Percentiles rank a stretch among this genome's conserved stretches.
Conservation (phyloP, 2,888 invertebrate genomes). For the Amphipoea lucens region DNA sequence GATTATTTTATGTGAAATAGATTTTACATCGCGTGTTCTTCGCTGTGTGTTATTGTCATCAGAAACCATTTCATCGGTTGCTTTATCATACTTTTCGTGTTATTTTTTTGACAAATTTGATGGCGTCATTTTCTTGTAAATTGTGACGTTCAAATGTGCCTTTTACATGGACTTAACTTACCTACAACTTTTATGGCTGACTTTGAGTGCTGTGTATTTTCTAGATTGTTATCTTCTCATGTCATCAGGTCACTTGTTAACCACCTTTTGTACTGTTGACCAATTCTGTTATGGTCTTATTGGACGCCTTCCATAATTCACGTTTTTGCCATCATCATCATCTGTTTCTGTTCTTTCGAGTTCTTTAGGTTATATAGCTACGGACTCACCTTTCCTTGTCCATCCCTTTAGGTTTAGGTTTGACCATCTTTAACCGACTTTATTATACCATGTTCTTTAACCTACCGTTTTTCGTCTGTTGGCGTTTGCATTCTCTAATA, state of each 20-base stretch:
- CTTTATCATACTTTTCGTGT: not conserved
- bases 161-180: not conserved
- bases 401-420: not conserved
- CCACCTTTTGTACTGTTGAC: not conserved
- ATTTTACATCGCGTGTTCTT: constrained; percentile 18
- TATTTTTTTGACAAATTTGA: not conserved
- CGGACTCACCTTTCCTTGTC: too few species aligned
- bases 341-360: too few species aligned
- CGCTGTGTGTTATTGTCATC: not conserved
- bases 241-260: not conserved
- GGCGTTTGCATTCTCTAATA: not conserved
- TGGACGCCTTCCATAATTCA: not conserved
- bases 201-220: not conserved
- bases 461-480: not conserved
- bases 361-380: not conserved
- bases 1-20: constrained; percentile 47
- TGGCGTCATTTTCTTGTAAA: not conserved
- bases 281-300: not conserved
- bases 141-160: not conserved
- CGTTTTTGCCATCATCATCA: too few species aligned
- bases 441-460: not conserved
- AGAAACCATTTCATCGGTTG: not conserved
- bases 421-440: not conserved
- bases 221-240: not conserved
- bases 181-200: not conserved